These are phyloP conservation scores for Cassiopea xamachana DNA, from an alignment of 30 jellyfish, hydroid and myxozoan genomes.

Conservation along the genomic window DNA sequence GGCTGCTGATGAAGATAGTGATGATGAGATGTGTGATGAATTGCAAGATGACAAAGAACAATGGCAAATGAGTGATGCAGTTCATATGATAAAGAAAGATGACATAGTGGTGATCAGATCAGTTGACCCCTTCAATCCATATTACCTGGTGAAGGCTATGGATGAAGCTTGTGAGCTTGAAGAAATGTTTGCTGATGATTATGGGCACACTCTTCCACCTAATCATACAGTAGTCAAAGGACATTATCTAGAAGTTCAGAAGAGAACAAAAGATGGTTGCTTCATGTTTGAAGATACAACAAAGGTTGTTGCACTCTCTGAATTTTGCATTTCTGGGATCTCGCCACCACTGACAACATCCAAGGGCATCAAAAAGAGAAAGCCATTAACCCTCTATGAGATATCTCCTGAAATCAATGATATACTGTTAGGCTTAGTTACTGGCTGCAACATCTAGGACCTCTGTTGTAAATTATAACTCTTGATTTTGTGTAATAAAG, in stretches of 20 bases:
- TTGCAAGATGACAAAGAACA: constrained; percentile 29
- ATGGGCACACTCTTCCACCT: constrained; percentile 34
- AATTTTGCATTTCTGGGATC: not conserved
- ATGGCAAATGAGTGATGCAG: constrained; percentile 34
- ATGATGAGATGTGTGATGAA: constrained; percentile 29
- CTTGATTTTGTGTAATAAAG: not conserved
- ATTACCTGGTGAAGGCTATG: constrained; percentile 37
- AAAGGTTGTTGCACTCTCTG: constrained; percentile 7
- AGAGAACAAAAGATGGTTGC: constrained; percentile 21
- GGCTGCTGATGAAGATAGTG: constrained; percentile 31
- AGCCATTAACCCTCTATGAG: constrained; percentile 6
- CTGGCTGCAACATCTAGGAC: not conserved
- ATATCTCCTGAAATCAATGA: constrained; percentile 13
- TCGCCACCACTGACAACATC: not conserved
- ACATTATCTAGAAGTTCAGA: constrained; percentile 6
- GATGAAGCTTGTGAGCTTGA: constrained; percentile 19
- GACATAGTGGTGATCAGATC: constrained; percentile 20
- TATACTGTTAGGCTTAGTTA: not conserved
- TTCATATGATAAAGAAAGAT: not conserved
- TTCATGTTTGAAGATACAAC: constrained; percentile 11
- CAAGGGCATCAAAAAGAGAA: constrained; percentile 5
- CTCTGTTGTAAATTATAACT: not conserved
- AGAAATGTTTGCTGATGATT: constrained; percentile 22
- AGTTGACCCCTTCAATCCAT: constrained; percentile 40
- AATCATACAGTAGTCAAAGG: not conserved